These are phyloP conservation scores for Enhydra lutris DNA, from an alignment of 2,113 vertebrate genomes.

Conservation along the genomic window DNA sequence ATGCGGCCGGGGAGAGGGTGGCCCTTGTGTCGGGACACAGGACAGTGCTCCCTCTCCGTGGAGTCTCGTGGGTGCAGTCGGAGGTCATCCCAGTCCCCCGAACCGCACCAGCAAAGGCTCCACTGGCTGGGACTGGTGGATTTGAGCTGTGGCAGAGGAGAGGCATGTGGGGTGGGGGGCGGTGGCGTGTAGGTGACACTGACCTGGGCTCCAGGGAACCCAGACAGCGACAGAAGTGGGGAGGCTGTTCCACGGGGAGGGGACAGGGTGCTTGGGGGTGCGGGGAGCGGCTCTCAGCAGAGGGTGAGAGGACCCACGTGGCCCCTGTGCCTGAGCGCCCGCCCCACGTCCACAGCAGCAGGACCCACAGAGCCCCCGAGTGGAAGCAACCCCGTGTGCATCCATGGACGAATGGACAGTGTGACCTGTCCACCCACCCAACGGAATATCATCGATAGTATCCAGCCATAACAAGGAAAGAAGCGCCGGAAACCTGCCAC, in stretches of 20 bases:
- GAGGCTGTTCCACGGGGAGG: neutral
- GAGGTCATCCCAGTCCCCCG: neutral
- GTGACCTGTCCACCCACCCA: neutral
- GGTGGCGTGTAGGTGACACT: neutral
- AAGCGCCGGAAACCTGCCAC: neutral
- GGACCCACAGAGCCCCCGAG: neutral
- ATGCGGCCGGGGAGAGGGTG: neutral
- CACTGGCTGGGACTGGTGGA: neutral
- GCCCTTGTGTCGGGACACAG: neutral
- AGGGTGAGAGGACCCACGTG: neutral
- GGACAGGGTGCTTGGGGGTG: too few relatives aligned
- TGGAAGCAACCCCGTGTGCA: neutral
- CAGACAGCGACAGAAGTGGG: accelerated
- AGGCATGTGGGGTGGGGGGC: neutral
- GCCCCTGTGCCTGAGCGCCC: neutral
- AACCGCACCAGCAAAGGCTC: neutral
- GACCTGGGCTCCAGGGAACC: neutral
- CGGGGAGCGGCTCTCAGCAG: neutral
- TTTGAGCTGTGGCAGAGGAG: neutral
- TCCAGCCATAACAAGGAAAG: neutral
- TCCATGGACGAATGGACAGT: neutral
- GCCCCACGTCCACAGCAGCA: neutral
- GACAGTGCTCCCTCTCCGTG: neutral
- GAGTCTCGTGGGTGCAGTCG: neutral
- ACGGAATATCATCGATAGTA: accelerated